Evolutionary conservation across 2,888 invertebrate species (phyloP), one percentile per base, ranked within the genome.

Genomic region (Sepiola atlantica): DNA sequence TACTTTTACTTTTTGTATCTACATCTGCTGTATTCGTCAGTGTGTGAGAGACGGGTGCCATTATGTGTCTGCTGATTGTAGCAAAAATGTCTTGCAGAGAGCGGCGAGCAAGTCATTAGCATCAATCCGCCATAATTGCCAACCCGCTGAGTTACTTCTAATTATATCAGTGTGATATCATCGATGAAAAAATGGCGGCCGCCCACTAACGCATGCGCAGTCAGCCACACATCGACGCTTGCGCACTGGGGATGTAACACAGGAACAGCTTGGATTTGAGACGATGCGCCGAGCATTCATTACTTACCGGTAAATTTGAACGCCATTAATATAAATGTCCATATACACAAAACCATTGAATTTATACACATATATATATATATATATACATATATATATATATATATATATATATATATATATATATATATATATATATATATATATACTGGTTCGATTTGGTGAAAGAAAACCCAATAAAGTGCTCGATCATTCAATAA

Each of bases 71-170:
- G n/a, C 14, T 77, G 77, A 77, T 77, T 77, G 18, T 77, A n/a
- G n/a, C 77, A 77, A 45, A 45, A 45, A 77, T 77, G 77, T n/a
- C 77, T 77, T 77, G 77, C 77, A 77, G 77, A 77, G 77, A 77
- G 77, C 77, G 77, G 77, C 77, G 14, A 77, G 77, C 77, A 32
- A 77, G 77, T 77, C 77, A 77, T 77, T 77, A 77, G 77, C 32
- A 77, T 77, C 77, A 77, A 77, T 77, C 77, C 77, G n/a, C n/a
- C n/a, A 77, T 77, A 77, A 77, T 77, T 77, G 77, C 77, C 77
- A n/a, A 77, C 77, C 77, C n/a, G 77, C 16, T 77, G 77, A n/a
- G n/a, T 77, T 77, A 32, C 77, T 77, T 77, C 77, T 77, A 77
- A 77, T 77, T 77, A 77, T 77, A 77, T 32, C 77, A 77, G n/a